Evolutionary conservation across 2,888 invertebrate genomes (phyloP), one percentile per base, ranked within the genome.

Genomic region (Epiblema foenella): DNA sequence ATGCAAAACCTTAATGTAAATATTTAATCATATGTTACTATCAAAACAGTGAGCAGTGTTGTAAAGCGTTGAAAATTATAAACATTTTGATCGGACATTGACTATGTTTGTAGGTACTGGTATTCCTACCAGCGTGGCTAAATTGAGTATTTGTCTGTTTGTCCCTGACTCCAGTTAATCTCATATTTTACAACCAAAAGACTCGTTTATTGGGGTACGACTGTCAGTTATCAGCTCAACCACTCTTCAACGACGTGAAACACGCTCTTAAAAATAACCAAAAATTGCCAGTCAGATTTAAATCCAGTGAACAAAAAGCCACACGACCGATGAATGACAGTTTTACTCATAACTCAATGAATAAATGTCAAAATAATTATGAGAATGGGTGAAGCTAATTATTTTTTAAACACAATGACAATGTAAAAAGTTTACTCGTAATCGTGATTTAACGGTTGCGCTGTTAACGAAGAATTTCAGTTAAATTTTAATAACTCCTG

Each of bases 321-420:
- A 51, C 24, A 51, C n/a, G 64, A 57, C 58, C 18, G 42, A 37
- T 59, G 15, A 46, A 62, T 71, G 71, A 71, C 71, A 71, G 71
- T 57, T 62, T 46, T 49, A 67, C 66, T 71, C 70, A 71, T 67
- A 71, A 71, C 67, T 71, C 67, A 71, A 56, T n/a, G 46, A 57
- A 51, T 62, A 62, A 71, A 71, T 71, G 66, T 71, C 67, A 71
- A 71, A n/a, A 67, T 51, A 67, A 67, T 71, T 71, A 67, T 67
- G 51, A 51, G 57, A 56, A 60, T 33, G 54, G 54, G 29, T 39
- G 10, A 56, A 71, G 60, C 57, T 67, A 71, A 71, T 65, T 65
- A 62, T 29, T 42, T 20, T 56, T 70, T 62, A 59, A 60, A 60
- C 39, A 57, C 39, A 66, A 24, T 39, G 65, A 67, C 57, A 29